phyloP scores from a whole-genome alignment of 2,797 vertebrate species.

The Ataeniobius toweri region DNA sequence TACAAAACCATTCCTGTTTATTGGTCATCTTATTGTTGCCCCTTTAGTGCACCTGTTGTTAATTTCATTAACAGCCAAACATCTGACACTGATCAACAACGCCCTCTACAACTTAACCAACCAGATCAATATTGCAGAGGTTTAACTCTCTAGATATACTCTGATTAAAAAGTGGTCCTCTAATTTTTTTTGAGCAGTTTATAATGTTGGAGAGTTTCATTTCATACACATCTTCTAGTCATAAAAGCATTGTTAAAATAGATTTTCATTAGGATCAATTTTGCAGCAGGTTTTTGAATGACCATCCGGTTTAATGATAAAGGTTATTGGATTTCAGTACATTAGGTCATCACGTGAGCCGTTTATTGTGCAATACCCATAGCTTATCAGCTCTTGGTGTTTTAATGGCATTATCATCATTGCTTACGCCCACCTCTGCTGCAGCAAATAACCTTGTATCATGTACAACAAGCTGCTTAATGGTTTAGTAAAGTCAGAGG shows the following conservation, averaged over 20 bases:
- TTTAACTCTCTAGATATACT: too few species aligned
- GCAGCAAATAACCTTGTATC: conserved; percentile 50
- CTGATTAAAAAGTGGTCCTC: too few species aligned
- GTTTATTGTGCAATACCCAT: conserved; percentile 22
- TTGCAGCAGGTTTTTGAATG: conserved; percentile 19
- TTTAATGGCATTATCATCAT: conserved; percentile 58
- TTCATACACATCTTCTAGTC: background rate
- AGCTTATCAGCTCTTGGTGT: conserved; percentile 36
- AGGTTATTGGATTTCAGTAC: conserved; percentile 39
- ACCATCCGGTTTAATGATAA: conserved; percentile 26
- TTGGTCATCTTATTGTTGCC: too few species aligned
- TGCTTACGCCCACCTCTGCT: conserved; percentile 44
- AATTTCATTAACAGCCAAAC: too few species aligned
- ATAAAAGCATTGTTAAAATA: background rate
- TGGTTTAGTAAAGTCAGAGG: conserved; percentile 58
- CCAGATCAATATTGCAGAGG: too few species aligned
- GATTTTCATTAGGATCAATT: background rate
- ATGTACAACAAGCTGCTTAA: conserved; percentile 58
- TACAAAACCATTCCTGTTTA: too few species aligned
- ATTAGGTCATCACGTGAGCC: conserved; percentile 40
- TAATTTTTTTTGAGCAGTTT: background rate
- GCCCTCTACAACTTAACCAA: too few species aligned
- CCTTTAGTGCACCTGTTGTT: too few species aligned
- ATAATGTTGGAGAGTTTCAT: background rate
- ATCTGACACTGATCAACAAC: too few species aligned